Evolutionary conservation across 1,140 invertebrate genomes (phyloP).

Genomic region (Nymphalis io): DNA sequence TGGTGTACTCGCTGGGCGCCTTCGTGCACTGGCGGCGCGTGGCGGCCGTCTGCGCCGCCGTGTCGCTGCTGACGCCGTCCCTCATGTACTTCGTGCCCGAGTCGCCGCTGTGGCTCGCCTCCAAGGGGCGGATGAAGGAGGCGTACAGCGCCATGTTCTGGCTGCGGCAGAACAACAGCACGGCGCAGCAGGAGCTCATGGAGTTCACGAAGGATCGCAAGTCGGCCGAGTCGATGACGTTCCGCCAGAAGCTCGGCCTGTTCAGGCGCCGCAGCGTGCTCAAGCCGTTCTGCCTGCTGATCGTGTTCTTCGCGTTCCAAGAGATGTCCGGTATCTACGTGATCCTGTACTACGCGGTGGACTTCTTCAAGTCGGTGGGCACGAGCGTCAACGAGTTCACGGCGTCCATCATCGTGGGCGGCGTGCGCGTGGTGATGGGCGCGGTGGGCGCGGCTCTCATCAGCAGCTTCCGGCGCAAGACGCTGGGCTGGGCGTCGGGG

Average conservation of each 20-base stretch:
- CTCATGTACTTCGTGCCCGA: conserved; percentile 86
- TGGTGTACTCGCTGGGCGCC: conserved; percentile 84
- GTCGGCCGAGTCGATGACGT: conserved; percentile 64
- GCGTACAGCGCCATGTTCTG: conserved; percentile 81
- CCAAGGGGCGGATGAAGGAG: conserved; percentile 81
- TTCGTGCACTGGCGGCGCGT: conserved; percentile 83
- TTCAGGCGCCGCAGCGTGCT: conserved; percentile 75
- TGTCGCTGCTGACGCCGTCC: conserved; percentile 82
- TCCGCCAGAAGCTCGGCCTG: conserved; percentile 64
- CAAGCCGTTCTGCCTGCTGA: conserved; percentile 84
- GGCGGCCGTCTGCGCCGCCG: conserved; percentile 82
- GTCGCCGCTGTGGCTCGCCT: conserved; percentile 84
- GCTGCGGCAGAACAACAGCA: conserved; percentile 81
- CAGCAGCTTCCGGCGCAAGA: conserved; percentile 85
- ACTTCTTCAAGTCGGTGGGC: conserved; percentile 85
- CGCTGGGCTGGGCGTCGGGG: conserved; percentile 85
- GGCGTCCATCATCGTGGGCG: conserved; percentile 88
- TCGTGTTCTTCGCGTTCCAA: conserved; percentile 86
- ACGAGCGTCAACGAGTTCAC: conserved; percentile 85
- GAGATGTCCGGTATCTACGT: conserved; percentile 88
- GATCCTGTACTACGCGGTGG: conserved; percentile 88
- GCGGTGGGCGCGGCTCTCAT: conserved; percentile 86
- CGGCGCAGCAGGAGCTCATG: conserved; percentile 82
- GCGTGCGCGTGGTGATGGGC: conserved; percentile 85
- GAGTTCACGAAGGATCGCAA: conserved; percentile 79